Evolutionary conservation across 2,113 vertebrate genomes (phyloP).

Genomic region (Nannobrachium achirus): DNA sequence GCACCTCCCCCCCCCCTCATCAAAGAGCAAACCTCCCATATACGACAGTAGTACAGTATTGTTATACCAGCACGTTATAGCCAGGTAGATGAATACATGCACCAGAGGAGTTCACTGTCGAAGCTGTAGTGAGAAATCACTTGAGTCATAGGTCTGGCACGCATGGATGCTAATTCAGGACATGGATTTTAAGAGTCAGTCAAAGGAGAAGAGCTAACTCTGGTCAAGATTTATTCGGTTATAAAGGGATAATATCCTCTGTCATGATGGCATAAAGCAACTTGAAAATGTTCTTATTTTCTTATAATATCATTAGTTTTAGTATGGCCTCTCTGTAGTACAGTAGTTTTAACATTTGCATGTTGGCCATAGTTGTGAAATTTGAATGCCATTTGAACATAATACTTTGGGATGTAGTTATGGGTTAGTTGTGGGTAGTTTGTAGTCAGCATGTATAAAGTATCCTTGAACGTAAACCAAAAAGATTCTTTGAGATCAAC

Average conservation of each 20-base stretch:
- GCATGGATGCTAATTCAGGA: background rate
- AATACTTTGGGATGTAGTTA: conserved; percentile 1
- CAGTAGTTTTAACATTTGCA: conserved; percentile 49
- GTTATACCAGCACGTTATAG: background rate
- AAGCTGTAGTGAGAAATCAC: background rate
- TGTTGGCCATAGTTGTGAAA: conserved; percentile 13
- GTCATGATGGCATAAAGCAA: background rate
- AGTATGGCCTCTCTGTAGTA: conserved; percentile 27
- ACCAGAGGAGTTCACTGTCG: background rate
- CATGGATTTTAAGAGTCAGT: too few relatives aligned
- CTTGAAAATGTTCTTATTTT: background rate
- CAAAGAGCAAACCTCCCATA: conserved; percentile 22
- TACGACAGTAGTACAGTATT: background rate
- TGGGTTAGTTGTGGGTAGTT: conserved; percentile 12
- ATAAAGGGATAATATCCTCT: background rate
- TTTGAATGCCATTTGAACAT: background rate
- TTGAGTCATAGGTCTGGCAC: background rate
- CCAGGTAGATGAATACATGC: background rate
- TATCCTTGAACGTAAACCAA: conserved; percentile 41
- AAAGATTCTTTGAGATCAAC: conserved; percentile 39
- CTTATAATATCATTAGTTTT: too few relatives aligned
- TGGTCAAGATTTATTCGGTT: background rate
- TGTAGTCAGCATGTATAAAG: conserved; percentile 14
- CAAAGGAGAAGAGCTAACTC: too few relatives aligned
- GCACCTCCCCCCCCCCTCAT: conserved; percentile 61